Evolutionary conservation across 2,113 vertebrate genomes (phyloP), one percentile per base, ranked within the genome.

Genomic region (Sitta europaea): DNA sequence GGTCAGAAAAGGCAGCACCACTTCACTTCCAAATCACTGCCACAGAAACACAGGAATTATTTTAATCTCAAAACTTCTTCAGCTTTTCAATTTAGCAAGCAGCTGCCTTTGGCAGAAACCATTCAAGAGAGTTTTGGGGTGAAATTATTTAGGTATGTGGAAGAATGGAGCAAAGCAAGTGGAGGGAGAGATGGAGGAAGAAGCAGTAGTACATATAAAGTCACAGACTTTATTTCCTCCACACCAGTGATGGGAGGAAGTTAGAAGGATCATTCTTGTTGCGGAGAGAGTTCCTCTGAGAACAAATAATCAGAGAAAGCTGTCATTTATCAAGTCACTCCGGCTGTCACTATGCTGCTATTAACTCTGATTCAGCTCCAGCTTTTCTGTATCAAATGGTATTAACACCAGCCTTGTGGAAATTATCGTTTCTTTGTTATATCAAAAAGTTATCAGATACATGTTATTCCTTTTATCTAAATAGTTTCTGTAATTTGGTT

Each of bases 41-140:
- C 33, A 85, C 63, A 81, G 59, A 43, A 84, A 73, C 23, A 84
- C 12, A 77, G 51, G n/a, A 92, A 89, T 77, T 92, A 77, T 72
- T 94, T 94, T 87, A 86, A 93, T 86, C 62, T 90, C 11, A 5
- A 54, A 82, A 59, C 72, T 75, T 47, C 47, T 82, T 51, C 68
- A 91, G 72, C n/a, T 79, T 96, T 92, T 86, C 71, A 63, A 33
- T 77, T 73, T 59, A 77, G 16, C 3, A 14, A 83, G 68, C 3
- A 70, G 25, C 23, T 84, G 40, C 14, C 35, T 72, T 85, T 75
- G 29, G 48, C 54, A 75, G 33, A 20, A 85, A 17, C 5, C 5
- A 21, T 35, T 11, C 17, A 59, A 81, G 45, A 47, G 6, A 75
- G 5, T 13, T 38, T 50, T 77, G 47, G 27, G 33, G 18, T 92